These are phyloP conservation scores for Clytia hemisphaerica DNA, from an alignment of 30 jellyfish, hydroid and myxozoan genomes.

Conservation along the genomic window DNA sequence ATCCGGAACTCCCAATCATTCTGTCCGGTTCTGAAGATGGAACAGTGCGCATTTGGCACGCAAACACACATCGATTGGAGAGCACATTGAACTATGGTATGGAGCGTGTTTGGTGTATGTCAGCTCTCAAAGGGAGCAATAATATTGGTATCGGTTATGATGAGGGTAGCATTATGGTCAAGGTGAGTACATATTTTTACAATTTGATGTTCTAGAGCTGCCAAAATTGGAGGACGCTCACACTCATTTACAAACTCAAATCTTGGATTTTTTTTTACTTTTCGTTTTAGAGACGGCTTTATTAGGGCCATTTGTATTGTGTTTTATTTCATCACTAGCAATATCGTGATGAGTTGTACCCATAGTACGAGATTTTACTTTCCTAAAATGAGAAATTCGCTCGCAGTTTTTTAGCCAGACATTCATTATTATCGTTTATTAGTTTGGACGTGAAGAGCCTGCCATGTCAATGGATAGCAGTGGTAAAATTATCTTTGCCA, in stretches of 20 bases:
- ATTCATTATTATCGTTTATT: background rate
- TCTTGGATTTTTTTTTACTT: too few species aligned
- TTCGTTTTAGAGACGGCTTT: background rate
- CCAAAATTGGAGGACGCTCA: too few species aligned
- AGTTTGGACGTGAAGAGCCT: conserved; percentile 98
- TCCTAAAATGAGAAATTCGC: background rate
- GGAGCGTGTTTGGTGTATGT: conserved; percentile 98
- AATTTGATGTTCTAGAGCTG: background rate
- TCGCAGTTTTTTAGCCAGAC: background rate
- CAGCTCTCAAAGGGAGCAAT: conserved; percentile 84
- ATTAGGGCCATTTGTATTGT: too few species aligned
- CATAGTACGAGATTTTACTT: too few species aligned
- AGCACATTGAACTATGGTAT: conserved; percentile 92
- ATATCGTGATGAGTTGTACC: too few species aligned
- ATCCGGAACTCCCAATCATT: conserved; percentile 94
- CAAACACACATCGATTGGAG: conserved; percentile 89
- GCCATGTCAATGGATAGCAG: conserved; percentile 98
- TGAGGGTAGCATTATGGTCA: conserved; percentile 95
- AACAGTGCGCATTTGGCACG: conserved; percentile 95
- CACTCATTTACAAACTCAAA: too few species aligned
- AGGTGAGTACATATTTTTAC: conserved; percentile 29
- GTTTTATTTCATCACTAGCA: too few species aligned
- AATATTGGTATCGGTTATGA: conserved; percentile 93
- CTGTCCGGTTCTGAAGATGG: conserved; percentile 99
- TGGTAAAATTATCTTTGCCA: conserved; percentile 88